phyloP scores from a whole-genome alignment of 2,113 vertebrate genomes.

The Petrocephalus microphthalmus region DNA sequence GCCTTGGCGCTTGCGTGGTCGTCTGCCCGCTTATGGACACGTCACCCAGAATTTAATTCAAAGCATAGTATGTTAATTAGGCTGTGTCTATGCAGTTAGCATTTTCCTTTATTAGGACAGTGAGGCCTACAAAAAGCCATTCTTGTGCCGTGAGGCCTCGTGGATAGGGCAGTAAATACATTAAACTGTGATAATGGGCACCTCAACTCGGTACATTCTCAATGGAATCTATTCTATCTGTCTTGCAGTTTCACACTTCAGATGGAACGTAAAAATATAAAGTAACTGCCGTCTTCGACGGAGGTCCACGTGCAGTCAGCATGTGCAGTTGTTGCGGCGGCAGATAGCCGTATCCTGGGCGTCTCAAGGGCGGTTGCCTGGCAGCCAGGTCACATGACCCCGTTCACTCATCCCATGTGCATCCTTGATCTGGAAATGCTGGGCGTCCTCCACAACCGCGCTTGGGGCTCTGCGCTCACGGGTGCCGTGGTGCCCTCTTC shows the following conservation, averaged over 20 bases:
- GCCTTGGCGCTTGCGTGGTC: not conserved
- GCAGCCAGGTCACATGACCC: not conserved
- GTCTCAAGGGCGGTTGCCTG: not conserved
- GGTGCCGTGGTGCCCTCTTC: too few relatives aligned
- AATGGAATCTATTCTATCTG: not conserved
- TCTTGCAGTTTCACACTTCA: not conserved
- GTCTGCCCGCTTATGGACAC: not conserved
- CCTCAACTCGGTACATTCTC: not conserved
- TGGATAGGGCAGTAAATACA: not conserved
- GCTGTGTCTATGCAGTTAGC: not conserved
- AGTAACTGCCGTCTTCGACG: too few relatives aligned
- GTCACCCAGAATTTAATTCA: not conserved
- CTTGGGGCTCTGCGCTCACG: too few relatives aligned
- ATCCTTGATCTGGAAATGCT: too few relatives aligned
- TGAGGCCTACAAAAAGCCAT: not conserved
- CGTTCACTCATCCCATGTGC: not conserved
- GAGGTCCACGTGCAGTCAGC: not conserved
- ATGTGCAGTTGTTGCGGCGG: not conserved
- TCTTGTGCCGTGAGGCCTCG: not conserved
- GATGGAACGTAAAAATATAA: not conserved
- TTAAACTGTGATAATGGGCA: not conserved
- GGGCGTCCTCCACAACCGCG: too few relatives aligned
- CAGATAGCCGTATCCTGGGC: not conserved
- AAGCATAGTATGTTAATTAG: not conserved
- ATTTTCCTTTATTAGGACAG: not conserved